These are phyloP conservation scores for Amblyornis subalaris DNA, from an alignment of 2,113 vertebrate genomes.

Conservation along the genomic window DNA sequence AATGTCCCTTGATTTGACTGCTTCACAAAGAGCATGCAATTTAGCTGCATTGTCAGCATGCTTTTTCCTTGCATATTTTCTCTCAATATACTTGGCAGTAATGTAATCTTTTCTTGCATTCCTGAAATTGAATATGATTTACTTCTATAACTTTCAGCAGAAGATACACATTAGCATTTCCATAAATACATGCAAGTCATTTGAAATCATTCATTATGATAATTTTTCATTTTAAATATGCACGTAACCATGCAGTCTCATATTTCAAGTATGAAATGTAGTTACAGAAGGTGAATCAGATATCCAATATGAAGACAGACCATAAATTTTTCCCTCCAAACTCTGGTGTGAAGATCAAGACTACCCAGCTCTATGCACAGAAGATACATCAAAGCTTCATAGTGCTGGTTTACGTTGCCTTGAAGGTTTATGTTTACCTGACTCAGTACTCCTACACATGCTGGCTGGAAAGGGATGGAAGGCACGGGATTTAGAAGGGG, in stretches of 20 bases:
- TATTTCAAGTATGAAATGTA: neutral
- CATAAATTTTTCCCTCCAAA: neutral
- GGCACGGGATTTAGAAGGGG: neutral
- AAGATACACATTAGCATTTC: neutral
- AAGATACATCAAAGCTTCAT: neutral
- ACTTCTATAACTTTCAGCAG: neutral
- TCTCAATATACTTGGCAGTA: slow-evolving; percentile 93
- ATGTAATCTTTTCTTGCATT: slow-evolving; percentile 94
- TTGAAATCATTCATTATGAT: neutral
- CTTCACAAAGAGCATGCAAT: slow-evolving; percentile 83
- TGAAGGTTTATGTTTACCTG: neutral
- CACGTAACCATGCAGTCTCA: neutral
- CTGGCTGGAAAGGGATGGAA: neutral
- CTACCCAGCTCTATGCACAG: neutral
- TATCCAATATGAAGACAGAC: neutral
- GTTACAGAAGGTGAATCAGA: neutral
- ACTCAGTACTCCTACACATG: neutral
- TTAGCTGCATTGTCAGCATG: slow-evolving; percentile 69
- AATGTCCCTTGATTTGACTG: slow-evolving; percentile 85
- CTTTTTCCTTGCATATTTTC: slow-evolving; percentile 79
- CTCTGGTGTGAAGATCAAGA: neutral
- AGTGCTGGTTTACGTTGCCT: neutral
- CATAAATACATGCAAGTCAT: neutral
- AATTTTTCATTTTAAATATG: neutral
- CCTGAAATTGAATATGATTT: slow-evolving; percentile 71